Percentiles rank a stretch among this genome's conserved stretches.
Evolutionary conservation across 2,113 vertebrate genomes (phyloP).

Genomic region (Bungarus multicinctus): DNA sequence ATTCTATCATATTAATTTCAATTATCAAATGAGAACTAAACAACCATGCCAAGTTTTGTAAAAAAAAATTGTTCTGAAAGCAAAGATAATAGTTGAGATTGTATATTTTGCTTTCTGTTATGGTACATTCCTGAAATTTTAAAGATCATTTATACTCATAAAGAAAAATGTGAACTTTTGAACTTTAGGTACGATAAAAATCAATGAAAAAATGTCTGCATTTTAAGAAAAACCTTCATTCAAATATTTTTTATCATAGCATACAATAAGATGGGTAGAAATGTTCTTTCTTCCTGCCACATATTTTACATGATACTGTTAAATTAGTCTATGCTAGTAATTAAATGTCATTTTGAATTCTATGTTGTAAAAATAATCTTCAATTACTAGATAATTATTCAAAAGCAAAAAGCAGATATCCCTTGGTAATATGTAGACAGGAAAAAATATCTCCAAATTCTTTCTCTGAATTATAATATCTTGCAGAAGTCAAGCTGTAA

Average conservation of each 20-base stretch:
- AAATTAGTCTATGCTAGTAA: background rate
- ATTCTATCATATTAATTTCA: background rate
- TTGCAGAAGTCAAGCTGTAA: background rate
- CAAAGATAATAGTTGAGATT: background rate
- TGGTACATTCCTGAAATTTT: background rate
- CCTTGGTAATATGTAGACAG: background rate
- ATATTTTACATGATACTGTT: background rate
- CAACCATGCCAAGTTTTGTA: background rate
- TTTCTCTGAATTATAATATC: background rate
- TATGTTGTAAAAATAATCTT: background rate
- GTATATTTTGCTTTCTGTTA: background rate
- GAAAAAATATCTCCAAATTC: background rate
- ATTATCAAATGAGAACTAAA: background rate
- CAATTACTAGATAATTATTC: background rate
- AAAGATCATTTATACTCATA: background rate
- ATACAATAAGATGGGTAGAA: background rate
- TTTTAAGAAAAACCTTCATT: background rate
- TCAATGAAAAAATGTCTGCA: background rate
- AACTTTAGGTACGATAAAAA: background rate
- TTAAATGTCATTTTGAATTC: background rate
- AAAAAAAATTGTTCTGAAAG: background rate
- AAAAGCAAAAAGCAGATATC: background rate
- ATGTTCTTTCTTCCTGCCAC: background rate
- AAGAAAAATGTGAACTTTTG: background rate
- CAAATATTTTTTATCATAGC: background rate